Evolutionary conservation across 2,113 vertebrate genomes (phyloP).

Genomic region (Reinhardtius hippoglossoides): DNA sequence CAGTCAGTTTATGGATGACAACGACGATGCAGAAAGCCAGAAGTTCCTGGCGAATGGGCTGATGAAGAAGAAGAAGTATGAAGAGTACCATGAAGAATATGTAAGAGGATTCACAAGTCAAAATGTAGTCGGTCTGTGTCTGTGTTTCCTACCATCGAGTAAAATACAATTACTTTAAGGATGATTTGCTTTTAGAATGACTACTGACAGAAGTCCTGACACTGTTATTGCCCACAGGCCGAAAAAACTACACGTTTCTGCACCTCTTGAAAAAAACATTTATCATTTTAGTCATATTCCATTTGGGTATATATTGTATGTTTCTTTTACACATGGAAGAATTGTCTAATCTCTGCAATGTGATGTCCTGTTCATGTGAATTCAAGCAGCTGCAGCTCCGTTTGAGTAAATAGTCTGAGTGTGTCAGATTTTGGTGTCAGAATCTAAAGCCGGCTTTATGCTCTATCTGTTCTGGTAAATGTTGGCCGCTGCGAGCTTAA

Average conservation of each 20-base stretch:
- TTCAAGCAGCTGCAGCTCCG: not conserved
- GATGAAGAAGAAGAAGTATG: conserved; percentile 89
- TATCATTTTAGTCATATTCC: not conserved
- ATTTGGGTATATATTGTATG: not conserved
- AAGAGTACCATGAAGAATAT: conserved; percentile 92
- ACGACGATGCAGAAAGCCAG: conserved; percentile 90
- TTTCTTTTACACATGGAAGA: not conserved
- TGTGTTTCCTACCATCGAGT: not conserved
- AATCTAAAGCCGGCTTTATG: not conserved
- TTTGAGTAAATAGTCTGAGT: not conserved
- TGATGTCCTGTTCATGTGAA: not conserved
- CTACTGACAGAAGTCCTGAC: not conserved
- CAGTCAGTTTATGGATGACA: conserved; percentile 88
- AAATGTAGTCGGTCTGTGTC: not conserved
- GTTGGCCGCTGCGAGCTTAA: not conserved
- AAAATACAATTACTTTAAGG: not conserved
- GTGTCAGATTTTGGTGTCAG: not conserved
- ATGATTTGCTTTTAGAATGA: not conserved
- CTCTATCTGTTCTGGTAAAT: not conserved
- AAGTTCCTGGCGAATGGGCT: conserved; percentile 93
- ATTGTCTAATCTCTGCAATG: not conserved
- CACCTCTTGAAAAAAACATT: not conserved
- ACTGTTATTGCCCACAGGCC: not conserved
- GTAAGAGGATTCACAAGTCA: conserved; percentile 80
- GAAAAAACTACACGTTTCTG: too few species aligned